Base-by-base conservation (phyloP, 2,888 invertebrate species). In the Agrilus cyanescens region DNA sequence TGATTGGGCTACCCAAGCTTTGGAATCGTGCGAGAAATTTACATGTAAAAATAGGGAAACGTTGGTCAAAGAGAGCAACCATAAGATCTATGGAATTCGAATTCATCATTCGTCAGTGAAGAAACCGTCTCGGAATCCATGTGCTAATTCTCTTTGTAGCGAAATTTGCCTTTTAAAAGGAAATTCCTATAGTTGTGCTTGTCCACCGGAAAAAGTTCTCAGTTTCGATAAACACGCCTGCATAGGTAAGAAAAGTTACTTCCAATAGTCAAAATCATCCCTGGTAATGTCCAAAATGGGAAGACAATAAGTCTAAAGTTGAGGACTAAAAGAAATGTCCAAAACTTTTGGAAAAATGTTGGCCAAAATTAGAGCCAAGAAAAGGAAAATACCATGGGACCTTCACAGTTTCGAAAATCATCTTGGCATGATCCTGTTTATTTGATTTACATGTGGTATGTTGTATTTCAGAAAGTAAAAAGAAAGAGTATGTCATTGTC, bases 11-110 rank as follows among this genome's bases (percentile, higher is more conserved):
- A 78, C 82, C 0, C 78, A 78, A 55, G 79, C 82, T 25, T 74
- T 93, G 8, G 78, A 84, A 52, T 76, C 76, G 0, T 82, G 82
- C 39, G 75, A 89, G 59, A 94, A 94, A 60, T 77, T 85, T 53
- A 78, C 76, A 1, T 84, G 84, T 1, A 79, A 78, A 53, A 61
- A 78, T 48, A 74, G 73, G 49, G 65, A 68, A 12, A 71, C 74
- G 1, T 40, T 82, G 2, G 59, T 75, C 0, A 70, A 71, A 34
- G 73, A 76, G 50, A 65, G 66, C 15, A 65, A 67, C 51, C 63
- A 68, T 12, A 60, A 59, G 54, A 71, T 76, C 34, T 70, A 73
- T 70, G 83, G 82, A 2, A 70, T 90, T 34, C 80, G 84, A 53
- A 72, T 89, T 10, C 85, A 80, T 62, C 88, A 90, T 60, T 76